Base-by-base conservation (phyloP, 1,140 invertebrate species). In the Wasmannia auropunctata region DNA sequence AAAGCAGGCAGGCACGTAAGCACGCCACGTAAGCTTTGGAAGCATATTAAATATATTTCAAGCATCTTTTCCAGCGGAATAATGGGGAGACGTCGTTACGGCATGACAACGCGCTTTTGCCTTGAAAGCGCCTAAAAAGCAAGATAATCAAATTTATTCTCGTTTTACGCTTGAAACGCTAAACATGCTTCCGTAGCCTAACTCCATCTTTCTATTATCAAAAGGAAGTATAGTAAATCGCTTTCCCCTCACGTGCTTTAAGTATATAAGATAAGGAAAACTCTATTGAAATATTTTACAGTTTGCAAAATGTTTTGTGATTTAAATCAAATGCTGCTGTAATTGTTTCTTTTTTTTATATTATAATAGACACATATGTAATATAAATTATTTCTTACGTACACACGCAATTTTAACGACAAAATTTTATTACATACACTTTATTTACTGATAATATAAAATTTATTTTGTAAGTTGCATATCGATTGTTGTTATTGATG, bases 91-190 rank as follows among this genome's bases (percentile, higher is more conserved):
- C 72, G 56, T 83, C 25, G 79, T 81, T 83, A 56, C 10, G 19
- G 22, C 25, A 46, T 70, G 37, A 81, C 54, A 60, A 58, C 51
- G 25, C 67, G 54, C 51, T 74, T 83, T 40, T 83, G n/a, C 67
- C 19, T 60, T 72, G 25, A 83, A 83, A 83, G 79, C 51, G 5
- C 2, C 65, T 72, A 46, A 83, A 72, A 83, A 83, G 67, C 67
- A 40, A 58, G 54, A 58, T 43, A 83, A 83, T 74, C 7, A 74
- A 43, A 83, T 83, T 83, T 58, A 58, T 58, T 43, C 22, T 51
- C 37, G 14, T 60, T 74, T 72, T 51, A 60, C 22, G 54, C n/a
- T 46, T 19, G 51, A 58, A 58, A 46, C 28, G 19, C 7, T 58
- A 46, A 74, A 83, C 14, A 58, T 14, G 31, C 37, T 74, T 58